Percentiles rank a stretch among this genome's conserved stretches.
Conservation (phyloP, 2,888 invertebrate genomes). For the Metalampra italica region DNA sequence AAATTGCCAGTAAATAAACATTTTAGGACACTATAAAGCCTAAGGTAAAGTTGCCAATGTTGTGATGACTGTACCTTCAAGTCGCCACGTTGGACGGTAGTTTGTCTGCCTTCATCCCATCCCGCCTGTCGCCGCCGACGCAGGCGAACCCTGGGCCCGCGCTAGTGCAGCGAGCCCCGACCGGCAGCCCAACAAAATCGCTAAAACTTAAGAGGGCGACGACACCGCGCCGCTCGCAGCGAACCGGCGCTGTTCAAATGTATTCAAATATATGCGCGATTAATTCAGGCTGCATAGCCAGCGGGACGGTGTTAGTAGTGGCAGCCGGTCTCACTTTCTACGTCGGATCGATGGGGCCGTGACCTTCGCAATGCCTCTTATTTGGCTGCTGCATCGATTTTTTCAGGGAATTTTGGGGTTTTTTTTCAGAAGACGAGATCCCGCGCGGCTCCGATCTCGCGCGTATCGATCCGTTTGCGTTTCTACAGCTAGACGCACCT, state of each 20-base stretch:
- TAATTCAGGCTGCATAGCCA: slow-evolving; percentile 79
- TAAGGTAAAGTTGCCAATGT: no score
- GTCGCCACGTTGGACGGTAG: no score
- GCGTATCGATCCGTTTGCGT: background rate
- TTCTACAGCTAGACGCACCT: background rate
- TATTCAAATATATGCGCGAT: slow-evolving; percentile 80
- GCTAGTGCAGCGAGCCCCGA: slow-evolving; percentile 1
- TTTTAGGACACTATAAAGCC: no score
- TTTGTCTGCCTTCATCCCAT: no score
- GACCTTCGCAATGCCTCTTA: slow-evolving; percentile 75
- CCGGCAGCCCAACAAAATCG: slow-evolving; percentile 53
- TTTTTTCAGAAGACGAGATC: background rate
- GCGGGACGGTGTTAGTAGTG: slow-evolving; percentile 78
- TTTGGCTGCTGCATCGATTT: slow-evolving; percentile 64
- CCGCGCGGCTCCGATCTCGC: background rate
- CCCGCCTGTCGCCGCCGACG: no score
- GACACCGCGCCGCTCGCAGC: slow-evolving; percentile 64
- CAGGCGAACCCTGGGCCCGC: background rate
- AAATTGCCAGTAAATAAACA: no score
- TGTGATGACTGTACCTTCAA: no score
- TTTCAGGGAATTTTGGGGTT: slow-evolving; percentile 29
- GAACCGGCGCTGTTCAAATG: slow-evolving; percentile 60
- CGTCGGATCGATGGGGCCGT: slow-evolving; percentile 76
- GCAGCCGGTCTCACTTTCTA: slow-evolving; percentile 77
- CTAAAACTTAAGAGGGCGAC: slow-evolving; percentile 75